phyloP scores from a whole-genome alignment of 2,797 vertebrate species.

The Pagetopsis macropterus region DNA sequence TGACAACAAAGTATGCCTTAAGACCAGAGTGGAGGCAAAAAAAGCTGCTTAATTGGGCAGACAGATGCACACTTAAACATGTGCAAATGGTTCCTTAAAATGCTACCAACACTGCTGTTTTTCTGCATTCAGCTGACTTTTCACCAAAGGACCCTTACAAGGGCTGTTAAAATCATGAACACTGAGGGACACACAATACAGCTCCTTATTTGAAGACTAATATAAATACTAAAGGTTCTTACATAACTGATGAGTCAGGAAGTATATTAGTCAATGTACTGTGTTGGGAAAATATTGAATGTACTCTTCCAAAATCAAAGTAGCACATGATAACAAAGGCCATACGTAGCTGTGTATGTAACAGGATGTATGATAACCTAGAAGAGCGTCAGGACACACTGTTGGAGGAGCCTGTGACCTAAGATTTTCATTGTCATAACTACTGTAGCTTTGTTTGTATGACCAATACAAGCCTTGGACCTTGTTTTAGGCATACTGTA shows the following conservation, averaged over 20 bases:
- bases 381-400: too few relatives aligned
- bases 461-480: too few relatives aligned
- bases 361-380: too few relatives aligned
- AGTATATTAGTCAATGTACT: not conserved
- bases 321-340: too few relatives aligned
- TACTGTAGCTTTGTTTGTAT: too few relatives aligned
- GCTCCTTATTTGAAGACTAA: not conserved
- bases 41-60: slow-evolving; percentile 46
- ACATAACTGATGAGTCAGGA: not conserved
- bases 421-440: too few relatives aligned
- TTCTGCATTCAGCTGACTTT: slow-evolving; percentile 47
- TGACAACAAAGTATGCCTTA: slow-evolving; percentile 52
- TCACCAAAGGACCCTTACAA: slow-evolving; percentile 47
- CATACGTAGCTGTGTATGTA: too few relatives aligned
- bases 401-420: too few relatives aligned
- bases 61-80: slow-evolving; percentile 30
- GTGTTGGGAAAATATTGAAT: too few relatives aligned
- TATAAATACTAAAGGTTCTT: slow-evolving; percentile 9
- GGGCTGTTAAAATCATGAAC: slow-evolving; percentile 32
- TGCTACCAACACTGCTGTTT: slow-evolving; percentile 17
- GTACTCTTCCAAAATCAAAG: too few relatives aligned
- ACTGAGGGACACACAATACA: not conserved
- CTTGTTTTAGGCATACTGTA: too few relatives aligned
- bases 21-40: slow-evolving; percentile 28
- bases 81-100: slow-evolving; percentile 31